These are phyloP conservation scores for Whitmania pigra DNA, from an alignment of 1,140 invertebrate genomes.

Conservation along the genomic window DNA sequence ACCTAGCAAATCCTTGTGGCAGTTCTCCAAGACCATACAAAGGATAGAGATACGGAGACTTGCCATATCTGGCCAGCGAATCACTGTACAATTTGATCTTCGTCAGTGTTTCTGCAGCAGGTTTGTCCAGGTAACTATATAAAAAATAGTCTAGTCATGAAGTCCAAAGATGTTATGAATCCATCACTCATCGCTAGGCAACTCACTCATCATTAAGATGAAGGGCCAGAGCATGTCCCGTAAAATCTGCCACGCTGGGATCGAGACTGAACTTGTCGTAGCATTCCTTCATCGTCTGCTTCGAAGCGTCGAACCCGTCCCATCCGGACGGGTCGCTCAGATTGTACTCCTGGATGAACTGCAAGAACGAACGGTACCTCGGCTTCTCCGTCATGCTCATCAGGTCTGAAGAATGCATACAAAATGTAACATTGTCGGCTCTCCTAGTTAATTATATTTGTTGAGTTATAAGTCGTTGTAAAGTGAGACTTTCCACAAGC, in stretches of 20 bases:
- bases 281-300: conserved; percentile 48
- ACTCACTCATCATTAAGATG: conserved; percentile 54
- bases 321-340: conserved; percentile 80
- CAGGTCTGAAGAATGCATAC: conserved; percentile 52
- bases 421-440: no score
- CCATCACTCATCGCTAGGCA: neutral
- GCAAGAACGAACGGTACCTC: conserved; percentile 87
- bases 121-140: conserved; percentile 66
- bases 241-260: conserved; percentile 94
- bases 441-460: neutral
- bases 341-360: conserved; percentile 86
- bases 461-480: neutral
- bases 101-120: conserved; percentile 62
- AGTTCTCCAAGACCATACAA: conserved; percentile 97
- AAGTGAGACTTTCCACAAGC: no score
- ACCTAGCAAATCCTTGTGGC: conserved; percentile 95
- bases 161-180: neutral
- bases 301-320: conserved; percentile 82
- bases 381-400: conserved; percentile 99
- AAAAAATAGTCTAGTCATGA: conserved; percentile 22
- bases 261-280: conserved; percentile 83
- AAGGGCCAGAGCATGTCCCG: conserved; percentile 90
- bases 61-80: conserved; percentile 91
- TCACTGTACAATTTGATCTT: conserved; percentile 93
- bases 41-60: conserved; percentile 96